These are phyloP conservation scores for Dinomys branickii DNA, from an alignment of 2,113 vertebrate species.

Conservation along the genomic window DNA sequence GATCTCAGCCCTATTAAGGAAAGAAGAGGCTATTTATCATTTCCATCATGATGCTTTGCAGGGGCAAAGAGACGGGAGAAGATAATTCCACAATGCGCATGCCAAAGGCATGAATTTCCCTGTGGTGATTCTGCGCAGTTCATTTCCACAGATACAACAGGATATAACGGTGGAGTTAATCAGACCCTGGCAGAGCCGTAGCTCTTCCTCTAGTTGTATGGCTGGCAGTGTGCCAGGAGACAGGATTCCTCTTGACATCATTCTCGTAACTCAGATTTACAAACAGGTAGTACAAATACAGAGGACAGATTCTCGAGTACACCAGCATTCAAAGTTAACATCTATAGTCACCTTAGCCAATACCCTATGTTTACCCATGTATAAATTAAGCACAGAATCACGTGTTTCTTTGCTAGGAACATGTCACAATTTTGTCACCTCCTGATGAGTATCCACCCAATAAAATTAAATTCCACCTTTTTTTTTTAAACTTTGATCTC, in stretches of 20 bases:
- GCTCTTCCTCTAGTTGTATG: neutral
- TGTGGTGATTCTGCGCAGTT: too few relatives aligned
- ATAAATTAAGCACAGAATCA: neutral
- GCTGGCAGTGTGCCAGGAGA: neutral
- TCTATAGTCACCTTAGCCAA: neutral
- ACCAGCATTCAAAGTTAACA: neutral
- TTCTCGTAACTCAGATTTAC: neutral
- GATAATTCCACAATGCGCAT: accelerated
- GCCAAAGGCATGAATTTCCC: neutral
- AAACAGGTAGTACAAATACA: neutral
- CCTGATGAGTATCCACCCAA: accelerated
- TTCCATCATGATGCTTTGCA: accelerated
- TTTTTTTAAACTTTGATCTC: neutral
- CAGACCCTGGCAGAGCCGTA: accelerated
- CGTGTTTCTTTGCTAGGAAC: neutral
- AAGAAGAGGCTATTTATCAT: neutral
- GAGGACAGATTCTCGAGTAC: too few relatives aligned
- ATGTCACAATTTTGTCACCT: neutral
- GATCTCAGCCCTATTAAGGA: neutral
- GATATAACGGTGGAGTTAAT: neutral
- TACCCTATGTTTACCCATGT: accelerated
- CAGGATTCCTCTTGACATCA: neutral
- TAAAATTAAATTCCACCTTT: neutral
- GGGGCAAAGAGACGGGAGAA: accelerated
- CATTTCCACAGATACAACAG: neutral